Evolutionary conservation across 2,797 vertebrate genomes (phyloP).

Genomic region (Monodelphis domestica): DNA sequence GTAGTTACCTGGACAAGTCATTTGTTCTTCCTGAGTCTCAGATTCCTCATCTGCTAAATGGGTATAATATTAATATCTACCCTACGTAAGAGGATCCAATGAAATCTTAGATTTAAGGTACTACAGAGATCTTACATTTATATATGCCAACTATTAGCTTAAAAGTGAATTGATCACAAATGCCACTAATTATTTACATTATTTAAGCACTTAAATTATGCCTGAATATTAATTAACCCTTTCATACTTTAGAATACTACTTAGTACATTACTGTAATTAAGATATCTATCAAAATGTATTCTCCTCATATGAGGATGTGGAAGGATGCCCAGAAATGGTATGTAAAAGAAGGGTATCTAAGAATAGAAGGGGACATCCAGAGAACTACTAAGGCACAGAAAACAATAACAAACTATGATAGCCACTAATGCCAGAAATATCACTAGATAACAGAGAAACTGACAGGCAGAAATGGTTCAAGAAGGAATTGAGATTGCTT

Average conservation of each 20-base stretch:
- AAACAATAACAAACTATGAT: not conserved
- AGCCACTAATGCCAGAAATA: not conserved
- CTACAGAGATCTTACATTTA: not conserved
- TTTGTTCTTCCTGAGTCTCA: not conserved
- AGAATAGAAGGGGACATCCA: not conserved
- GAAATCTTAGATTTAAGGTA: not conserved
- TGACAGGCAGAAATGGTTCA: not conserved
- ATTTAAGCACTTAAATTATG: slow-evolving; percentile 16
- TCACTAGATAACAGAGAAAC: not conserved
- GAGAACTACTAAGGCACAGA: not conserved
- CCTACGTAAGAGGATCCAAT: not conserved
- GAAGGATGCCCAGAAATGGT: not conserved
- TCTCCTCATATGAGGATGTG: not conserved
- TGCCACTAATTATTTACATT: not conserved
- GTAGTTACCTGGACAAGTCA: not conserved
- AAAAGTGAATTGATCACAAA: slow-evolving; percentile 20
- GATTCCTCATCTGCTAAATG: not conserved
- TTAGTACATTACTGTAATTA: not conserved
- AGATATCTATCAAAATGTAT: not conserved
- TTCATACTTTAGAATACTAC: not conserved
- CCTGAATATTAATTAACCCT: slow-evolving; percentile 1
- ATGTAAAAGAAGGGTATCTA: not conserved
- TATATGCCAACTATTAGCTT: not conserved
- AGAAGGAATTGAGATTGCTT: not conserved
- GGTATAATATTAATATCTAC: not conserved